Evolutionary conservation across 2,113 vertebrate genomes (phyloP), one percentile per base, ranked within the genome.

Genomic region (Melanostigma gelatinosum): DNA sequence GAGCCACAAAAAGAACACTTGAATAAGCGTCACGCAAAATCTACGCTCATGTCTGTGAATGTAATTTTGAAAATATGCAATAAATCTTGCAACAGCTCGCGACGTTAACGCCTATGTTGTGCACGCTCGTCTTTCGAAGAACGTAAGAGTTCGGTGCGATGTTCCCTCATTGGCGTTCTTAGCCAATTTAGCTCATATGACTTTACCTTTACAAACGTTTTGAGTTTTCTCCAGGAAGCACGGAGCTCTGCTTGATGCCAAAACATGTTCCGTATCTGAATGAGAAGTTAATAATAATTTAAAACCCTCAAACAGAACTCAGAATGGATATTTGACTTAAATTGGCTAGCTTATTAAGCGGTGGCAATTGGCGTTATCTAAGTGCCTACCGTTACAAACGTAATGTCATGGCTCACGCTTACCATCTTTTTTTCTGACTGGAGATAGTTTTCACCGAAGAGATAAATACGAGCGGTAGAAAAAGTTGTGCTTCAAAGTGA

Each of bases 171-270:
- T 20, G 48, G 18, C 52, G 3, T 24, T n/a, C 11, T 8, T 24
- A 24, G 54, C n/a, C n/a, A 12, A 57, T 3, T 57, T 24, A 74
- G 63, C 77, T 48, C 11, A 15, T 10, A 4, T 0, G 20, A 61
- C 42, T 71, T 90, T 94, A 96, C 95, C 95, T 96, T 94, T 4
- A 95, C 40, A 76, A 94, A 95, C 1, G 57, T 66, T 86, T 92
- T 95, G 11, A 94, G 58, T 65, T 89, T 94, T 46, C 78, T 93
- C 94, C 95, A 95, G 58, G 81, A 92, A 10, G 44, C 55, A 0
- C 65, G 88, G 4, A 92, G 40, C 82, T 92, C 90, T 85, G 80
- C 67, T 1, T 82, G 84, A 61, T 72, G 85, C 2, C 52, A 77
- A 75, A 88, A 90, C 90, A 92, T 92, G 86, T 79, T 91, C 52